Percentiles rank a stretch among this genome's conserved stretches.
These are phyloP conservation scores for Prionace glauca DNA, from an alignment of 2,797 vertebrate species.

Conservation along the genomic window DNA sequence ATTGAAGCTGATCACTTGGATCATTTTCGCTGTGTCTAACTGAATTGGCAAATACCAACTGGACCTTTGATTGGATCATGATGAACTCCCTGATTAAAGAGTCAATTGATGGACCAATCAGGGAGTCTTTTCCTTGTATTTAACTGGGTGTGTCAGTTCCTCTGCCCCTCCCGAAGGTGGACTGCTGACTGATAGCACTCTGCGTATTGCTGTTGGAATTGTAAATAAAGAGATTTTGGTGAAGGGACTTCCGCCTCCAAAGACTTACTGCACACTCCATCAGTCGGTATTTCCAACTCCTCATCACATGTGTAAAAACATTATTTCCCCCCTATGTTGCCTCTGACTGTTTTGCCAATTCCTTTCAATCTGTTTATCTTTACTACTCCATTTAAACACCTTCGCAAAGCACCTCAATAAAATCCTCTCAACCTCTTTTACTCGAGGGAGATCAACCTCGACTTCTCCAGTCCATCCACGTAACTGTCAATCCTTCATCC, in stretches of 20 bases:
- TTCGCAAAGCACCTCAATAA: neutral
- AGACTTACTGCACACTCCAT: neutral
- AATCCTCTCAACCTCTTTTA: neutral
- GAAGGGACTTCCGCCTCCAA: too few relatives aligned
- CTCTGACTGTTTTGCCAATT: neutral
- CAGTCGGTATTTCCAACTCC: neutral
- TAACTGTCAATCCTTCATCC: neutral
- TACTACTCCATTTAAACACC: neutral
- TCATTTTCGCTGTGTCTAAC: neutral
- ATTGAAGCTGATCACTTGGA: neutral
- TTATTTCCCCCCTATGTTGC: neutral
- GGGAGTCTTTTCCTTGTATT: too few relatives aligned
- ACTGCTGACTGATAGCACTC: too few relatives aligned
- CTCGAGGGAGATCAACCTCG: neutral
- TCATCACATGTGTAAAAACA: neutral
- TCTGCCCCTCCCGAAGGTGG: too few relatives aligned
- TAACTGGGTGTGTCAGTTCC: too few relatives aligned
- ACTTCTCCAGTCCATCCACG: neutral
- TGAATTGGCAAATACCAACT: neutral
- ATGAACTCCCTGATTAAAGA: too few relatives aligned
- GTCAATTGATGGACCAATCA: too few relatives aligned
- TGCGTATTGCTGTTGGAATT: too few relatives aligned
- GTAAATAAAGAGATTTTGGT: too few relatives aligned
- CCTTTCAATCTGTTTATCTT: neutral
- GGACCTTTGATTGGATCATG: too few relatives aligned